A percentile compares a stretch with the other conserved stretches of the same genome.
Evolutionary conservation across 2,888 invertebrate genomes (phyloP).

Genomic region (Papilio protenor): DNA sequence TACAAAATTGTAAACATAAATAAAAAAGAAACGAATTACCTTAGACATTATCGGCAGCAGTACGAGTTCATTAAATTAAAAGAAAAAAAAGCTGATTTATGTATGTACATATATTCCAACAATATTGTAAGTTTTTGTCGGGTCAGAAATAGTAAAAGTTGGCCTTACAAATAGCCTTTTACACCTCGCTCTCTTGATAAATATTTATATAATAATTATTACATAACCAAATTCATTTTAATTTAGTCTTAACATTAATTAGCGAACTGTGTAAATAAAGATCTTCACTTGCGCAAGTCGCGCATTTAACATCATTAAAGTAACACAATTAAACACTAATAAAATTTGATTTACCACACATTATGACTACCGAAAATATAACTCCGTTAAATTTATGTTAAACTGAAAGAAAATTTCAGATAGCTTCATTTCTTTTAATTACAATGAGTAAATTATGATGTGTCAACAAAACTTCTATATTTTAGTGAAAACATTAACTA

Average conservation of each 20-base stretch:
- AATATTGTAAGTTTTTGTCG: background rate
- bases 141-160: background rate
- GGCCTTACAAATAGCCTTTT: background rate
- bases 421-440: background rate
- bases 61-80: background rate
- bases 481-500: background rate
- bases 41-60: background rate
- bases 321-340: background rate
- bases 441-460: background rate
- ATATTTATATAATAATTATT: background rate
- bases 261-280: background rate
- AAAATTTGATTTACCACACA: too few relatives aligned
- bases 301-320: too few relatives aligned
- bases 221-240: background rate
- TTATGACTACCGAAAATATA: too few relatives aligned
- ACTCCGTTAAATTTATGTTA: too few relatives aligned
- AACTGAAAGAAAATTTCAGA: background rate
- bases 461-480: background rate
- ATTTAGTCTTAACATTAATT: background rate
- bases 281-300: too few relatives aligned
- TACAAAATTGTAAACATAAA: background rate
- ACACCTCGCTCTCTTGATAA: background rate
- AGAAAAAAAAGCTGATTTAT: background rate
- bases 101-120: background rate
- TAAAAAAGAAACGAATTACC: slow-evolving; percentile 16